These are phyloP conservation scores for Euleptes europaea DNA, from an alignment of 2,113 vertebrate species.

Conservation along the genomic window DNA sequence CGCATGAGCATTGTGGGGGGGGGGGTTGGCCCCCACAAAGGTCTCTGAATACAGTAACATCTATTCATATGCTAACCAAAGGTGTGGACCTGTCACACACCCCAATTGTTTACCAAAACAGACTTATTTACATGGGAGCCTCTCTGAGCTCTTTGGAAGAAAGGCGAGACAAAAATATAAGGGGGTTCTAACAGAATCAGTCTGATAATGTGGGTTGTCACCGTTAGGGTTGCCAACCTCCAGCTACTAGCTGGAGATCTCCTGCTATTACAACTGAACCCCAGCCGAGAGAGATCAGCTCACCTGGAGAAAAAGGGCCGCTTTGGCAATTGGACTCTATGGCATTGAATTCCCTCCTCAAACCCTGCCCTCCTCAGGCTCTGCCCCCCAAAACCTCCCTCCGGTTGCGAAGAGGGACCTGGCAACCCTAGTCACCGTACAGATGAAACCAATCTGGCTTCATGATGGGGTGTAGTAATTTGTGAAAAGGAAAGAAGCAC, in stretches of 20 bases:
- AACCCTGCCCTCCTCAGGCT: no score
- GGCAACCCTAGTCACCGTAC: no score
- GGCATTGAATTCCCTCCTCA: no score
- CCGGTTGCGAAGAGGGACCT: no score
- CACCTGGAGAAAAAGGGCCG: no score
- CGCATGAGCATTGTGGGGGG: background rate
- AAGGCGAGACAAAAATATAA: no score
- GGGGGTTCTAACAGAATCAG: background rate
- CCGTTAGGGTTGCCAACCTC: no score
- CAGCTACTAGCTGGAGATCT: no score
- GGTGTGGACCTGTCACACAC: background rate
- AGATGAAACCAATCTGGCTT: background rate
- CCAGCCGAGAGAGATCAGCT: no score
- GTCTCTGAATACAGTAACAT: background rate
- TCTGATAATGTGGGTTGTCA: background rate
- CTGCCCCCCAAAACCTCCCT: no score
- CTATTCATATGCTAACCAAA: background rate
- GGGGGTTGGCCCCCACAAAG: background rate
- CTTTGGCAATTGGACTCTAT: no score
- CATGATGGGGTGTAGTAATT: conserved; percentile 3
- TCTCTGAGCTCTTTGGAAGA: background rate
- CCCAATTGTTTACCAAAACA: background rate
- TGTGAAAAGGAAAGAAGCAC: background rate
- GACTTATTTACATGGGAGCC: background rate
- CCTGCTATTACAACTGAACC: no score